phyloP scores from a whole-genome alignment of 2,113 vertebrate species.

The Saguinus imperator region DNA sequence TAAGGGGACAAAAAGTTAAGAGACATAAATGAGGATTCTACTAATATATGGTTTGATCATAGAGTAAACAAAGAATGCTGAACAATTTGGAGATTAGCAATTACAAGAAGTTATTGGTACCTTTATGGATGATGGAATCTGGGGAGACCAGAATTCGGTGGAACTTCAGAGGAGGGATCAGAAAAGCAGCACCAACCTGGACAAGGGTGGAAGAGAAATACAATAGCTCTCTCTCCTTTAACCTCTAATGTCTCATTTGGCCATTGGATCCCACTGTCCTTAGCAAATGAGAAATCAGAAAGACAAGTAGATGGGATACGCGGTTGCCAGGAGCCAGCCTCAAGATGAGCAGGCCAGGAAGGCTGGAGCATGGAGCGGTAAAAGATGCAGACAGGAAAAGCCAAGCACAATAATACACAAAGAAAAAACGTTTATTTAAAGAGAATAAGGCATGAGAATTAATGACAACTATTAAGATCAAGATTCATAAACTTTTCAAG shows the following conservation, averaged over 20 bases:
- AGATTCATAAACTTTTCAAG: background rate
- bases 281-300: background rate
- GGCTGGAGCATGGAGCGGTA: accelerated
- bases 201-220: background rate
- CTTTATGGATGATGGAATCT: background rate
- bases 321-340: accelerated
- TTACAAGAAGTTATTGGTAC: background rate
- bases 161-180: accelerated
- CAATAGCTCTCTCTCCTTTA: background rate
- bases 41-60: background rate
- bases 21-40: background rate
- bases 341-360: background rate
- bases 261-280: background rate
- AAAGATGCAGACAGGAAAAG: background rate
- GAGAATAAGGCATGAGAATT: background rate
- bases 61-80: background rate
- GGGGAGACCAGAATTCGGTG: background rate
- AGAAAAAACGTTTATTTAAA: background rate
- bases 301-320: background rate
- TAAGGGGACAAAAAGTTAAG: background rate
- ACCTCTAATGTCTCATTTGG: background rate
- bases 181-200: background rate
- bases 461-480: background rate
- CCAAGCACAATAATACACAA: background rate
- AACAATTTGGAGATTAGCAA: background rate